Evolutionary conservation across 2,113 vertebrate genomes (phyloP), one percentile per base, ranked within the genome.

Genomic region (Cnemophilus loriae): DNA sequence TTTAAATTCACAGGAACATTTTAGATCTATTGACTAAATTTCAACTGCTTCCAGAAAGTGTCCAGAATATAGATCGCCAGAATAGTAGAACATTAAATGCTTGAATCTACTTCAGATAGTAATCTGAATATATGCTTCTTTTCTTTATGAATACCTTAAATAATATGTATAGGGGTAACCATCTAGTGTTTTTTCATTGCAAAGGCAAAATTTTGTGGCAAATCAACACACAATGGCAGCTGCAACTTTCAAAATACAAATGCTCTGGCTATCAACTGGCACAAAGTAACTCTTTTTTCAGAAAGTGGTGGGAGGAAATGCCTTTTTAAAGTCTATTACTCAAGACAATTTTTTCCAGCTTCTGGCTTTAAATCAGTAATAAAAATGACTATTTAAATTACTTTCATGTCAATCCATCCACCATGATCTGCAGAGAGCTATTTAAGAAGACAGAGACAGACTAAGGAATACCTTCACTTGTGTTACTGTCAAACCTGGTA

Each of bases 331-430:
- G 42, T 74, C 63, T 91, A 49, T 87, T 94, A 85, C 78, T 93
- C 90, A 87, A 94, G 92, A 79, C 52, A 87, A 61, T 71, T 77
- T 94, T 89, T 94, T 81, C 16, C 42, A 30, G 70, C 82, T 91
- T 90, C 65, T 83, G 50, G 86, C 77, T 95, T 95, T 93, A 84
- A 93, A 93, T 93, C 83, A 89, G 83, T 74, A 86, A 90, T 95
- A 92, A 93, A 94, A 95, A 74, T 70, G 73, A 11, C 35, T 84
- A 92, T 93, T 96, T 88, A 91, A 95, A 95, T 96, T 93, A 88
- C 75, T 79, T 73, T 49, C 53, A 42, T 92, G 94, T 93, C 88
- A 97, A 83, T 95, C 88, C 50, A 88, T 89, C 70, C 67, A 69
- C 90, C 37, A 82, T 69, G 85, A 93, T 89, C 37, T 95, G 61